Base-by-base conservation (phyloP, 2,113 vertebrate genomes). In the Phalacrocorax aristotelis region DNA sequence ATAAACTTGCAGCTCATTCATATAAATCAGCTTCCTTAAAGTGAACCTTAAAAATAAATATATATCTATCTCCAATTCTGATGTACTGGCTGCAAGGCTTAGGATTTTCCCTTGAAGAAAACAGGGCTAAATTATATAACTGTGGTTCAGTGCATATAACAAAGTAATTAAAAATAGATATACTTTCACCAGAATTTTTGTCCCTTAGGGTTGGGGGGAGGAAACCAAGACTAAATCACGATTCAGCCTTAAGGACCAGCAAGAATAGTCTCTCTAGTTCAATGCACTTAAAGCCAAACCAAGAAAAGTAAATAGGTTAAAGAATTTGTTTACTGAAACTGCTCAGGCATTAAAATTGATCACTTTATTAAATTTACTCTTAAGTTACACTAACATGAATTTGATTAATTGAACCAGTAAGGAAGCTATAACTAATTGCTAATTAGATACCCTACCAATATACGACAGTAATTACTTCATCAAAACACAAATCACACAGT, bases 331-430 rank as follows among this genome's bases (percentile, higher is more conserved):
- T 94, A 96, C 82, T 72, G 82, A 90, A 96, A 94, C 78, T 74
- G 78, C 85, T 96, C 87, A 96, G 92, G 85, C 94, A 72, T 93
- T 46, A 97, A 90, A 96, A 90, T 78, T 78, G 61, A 96, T 96
- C 82, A 85, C 87, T 89, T 95, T 91, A 98, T 94, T 95, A 95
- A 80, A 93, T 96, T 93, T 79, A 82, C 66, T 91, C 79, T 92
- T 82, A 88, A 71, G 72, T 89, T 95, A 92, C 89, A 78, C 95
- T 94, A 97, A 95, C 83, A 93, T 60, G 79, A 87, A 96, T 96
- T 89, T 95, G 91, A 97, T 97, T 91, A 96, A 95, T 83, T 95
- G 82, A 97, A 94, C 74, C 83, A 84, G 89, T 72, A 78, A 95
- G 74, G 62, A 91, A 95, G 88, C 89, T 95, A 25, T 78, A 90